Percentiles rank a stretch among this genome's conserved stretches.
Evolutionary conservation across 2,888 invertebrate genomes (phyloP).

Genomic region (Tromatobia lineatoria): DNA sequence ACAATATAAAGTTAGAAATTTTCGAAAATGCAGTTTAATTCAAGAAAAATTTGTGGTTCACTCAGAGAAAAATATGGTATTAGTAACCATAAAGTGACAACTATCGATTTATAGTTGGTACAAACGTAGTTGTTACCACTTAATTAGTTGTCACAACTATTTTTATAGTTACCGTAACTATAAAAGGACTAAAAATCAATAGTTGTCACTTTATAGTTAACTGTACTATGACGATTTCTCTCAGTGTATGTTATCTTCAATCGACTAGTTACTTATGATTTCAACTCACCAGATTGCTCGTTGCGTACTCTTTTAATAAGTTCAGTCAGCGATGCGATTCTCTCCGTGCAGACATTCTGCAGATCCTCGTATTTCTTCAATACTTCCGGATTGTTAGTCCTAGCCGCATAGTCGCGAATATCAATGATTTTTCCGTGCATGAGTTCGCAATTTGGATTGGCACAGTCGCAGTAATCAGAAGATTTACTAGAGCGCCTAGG

Average conservation of each 20-base stretch:
- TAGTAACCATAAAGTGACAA: too few species aligned
- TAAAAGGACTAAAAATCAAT: too few species aligned
- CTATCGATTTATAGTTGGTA: too few species aligned
- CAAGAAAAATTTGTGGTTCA: not conserved
- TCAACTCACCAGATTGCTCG: constrained; percentile 83
- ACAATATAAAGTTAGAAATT: too few species aligned
- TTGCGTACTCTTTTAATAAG: constrained; percentile 88
- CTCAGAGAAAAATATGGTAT: too few species aligned
- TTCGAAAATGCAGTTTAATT: too few species aligned
- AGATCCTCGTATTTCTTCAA: constrained; percentile 86
- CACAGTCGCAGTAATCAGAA: constrained; percentile 74
- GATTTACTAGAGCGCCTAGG: constrained; percentile 45
- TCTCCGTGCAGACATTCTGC: constrained; percentile 87
- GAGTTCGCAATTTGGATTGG: constrained; percentile 78
- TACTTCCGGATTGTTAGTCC: constrained; percentile 77
- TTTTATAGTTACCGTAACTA: too few species aligned
- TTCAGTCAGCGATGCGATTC: constrained; percentile 87
- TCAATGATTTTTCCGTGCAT: constrained; percentile 74
- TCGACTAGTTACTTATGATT: not conserved
- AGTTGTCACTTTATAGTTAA: too few species aligned
- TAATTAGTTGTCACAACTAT: too few species aligned
- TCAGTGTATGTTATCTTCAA: not conserved
- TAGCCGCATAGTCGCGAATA: constrained; percentile 71
- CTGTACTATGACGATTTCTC: too few species aligned
- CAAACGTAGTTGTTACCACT: too few species aligned